Evolutionary conservation across 23 tunicate species (phyloP), one percentile per base, ranked within the genome.

Genomic region (Halocynthia roretzi): DNA sequence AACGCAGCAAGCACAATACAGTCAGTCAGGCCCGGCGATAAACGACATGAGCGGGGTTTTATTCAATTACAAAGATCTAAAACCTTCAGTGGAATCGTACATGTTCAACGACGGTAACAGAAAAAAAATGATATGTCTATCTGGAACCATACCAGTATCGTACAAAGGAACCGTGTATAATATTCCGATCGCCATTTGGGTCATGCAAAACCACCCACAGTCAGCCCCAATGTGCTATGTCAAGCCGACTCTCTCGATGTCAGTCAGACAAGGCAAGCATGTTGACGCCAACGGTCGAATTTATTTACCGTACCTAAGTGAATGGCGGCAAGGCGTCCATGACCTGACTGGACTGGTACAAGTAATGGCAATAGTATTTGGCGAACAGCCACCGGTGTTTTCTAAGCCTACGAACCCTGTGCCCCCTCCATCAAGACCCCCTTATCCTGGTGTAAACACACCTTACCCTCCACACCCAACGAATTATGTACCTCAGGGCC

Each of bases 211-310:
- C 7, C 96, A 89, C 58, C 99, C 99, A 20, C 76, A 78, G 12
- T 22, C 72, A 51, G 83, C 99, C 50, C 99, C 99, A 31, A 52
- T 89, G 22, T 92, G 96, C 56, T 96, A 72, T 77, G 99, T 96
- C 12, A 81, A 80, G 73, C 99, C 99, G 40, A 96, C 99, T 15
- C 77, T 81, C 48, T 68, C 91, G 50, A 96, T 96, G 99, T 88
- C 83, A 80, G 96, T 96, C 14, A 78, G 86, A 21, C 99, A 85
- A 21, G 96, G 99, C 6, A 85, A 87, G 68, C 96, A 96, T 90
- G 99, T 96, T 52, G 99, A 96, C 62, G 83, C 83, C 8, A 85
- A 82, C 70, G 99, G 99, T 61, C 82, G 91, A 61, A 70, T 96
- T 50, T 96, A 89, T 80, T 63, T 96, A 76, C 96, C 96, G n/a